phyloP scores from a whole-genome alignment of 2,113 vertebrate species.

The Osmerus eperlanus region DNA sequence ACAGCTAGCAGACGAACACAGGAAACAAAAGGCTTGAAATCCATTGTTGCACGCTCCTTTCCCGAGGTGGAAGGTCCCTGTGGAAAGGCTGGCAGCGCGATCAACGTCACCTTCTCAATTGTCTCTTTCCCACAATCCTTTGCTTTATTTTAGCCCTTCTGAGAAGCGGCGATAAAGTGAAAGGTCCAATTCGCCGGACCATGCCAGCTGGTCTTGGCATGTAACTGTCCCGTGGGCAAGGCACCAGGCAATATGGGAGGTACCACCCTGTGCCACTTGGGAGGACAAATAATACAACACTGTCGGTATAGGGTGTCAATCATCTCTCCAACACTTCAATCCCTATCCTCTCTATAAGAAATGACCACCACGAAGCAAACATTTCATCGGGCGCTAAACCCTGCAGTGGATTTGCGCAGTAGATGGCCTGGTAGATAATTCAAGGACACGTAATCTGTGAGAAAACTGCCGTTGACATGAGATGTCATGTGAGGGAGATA shows the following conservation, averaged over 20 bases:
- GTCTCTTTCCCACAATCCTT: conserved; percentile 20
- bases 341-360: too few species aligned
- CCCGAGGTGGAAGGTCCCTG: background rate
- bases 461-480: background rate
- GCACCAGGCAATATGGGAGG: background rate
- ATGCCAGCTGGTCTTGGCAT: conserved; percentile 40
- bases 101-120: conserved; percentile 4
- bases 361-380: too few species aligned
- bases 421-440: background rate
- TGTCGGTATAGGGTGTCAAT: too few species aligned
- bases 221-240: conserved; percentile 50
- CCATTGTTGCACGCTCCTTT: conserved; percentile 2
- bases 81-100: conserved; percentile 19
- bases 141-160: conserved; percentile 29
- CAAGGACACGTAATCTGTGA: background rate
- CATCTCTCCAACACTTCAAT: too few species aligned
- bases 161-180: conserved; percentile 48
- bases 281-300: too few species aligned
- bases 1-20: background rate
- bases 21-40: background rate
- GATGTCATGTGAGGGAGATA: background rate
- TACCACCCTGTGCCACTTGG: background rate
- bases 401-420: too few species aligned
- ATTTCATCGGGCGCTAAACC: too few species aligned
- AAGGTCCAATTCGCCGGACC: conserved; percentile 50